These are phyloP conservation scores for Lagorchestes hirsutus DNA, from an alignment of 2,797 vertebrate genomes.

Conservation along the genomic window DNA sequence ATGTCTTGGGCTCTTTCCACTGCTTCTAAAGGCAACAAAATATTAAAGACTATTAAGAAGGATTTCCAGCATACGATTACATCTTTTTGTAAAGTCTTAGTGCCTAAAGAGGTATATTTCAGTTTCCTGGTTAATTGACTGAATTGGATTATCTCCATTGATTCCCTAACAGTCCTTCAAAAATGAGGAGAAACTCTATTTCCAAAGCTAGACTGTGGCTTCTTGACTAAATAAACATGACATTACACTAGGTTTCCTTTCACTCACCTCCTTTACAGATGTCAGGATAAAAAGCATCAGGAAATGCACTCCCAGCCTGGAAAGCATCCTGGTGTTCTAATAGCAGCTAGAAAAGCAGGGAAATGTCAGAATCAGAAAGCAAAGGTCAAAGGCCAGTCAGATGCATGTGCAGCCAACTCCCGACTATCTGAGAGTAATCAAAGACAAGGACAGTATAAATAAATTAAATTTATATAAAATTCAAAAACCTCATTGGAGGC, in stretches of 20 bases:
- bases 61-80: neutral
- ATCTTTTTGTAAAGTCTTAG: neutral
- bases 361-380: neutral
- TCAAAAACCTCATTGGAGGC: neutral
- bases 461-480: neutral
- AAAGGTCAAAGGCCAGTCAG: neutral
- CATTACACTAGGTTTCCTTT: neutral
- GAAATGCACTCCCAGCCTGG: constrained; percentile 87
- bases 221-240: neutral
- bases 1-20: neutral
- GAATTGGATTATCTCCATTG: neutral
- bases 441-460: neutral
- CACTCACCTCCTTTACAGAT: constrained; percentile 86
- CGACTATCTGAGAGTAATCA: neutral
- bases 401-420: neutral
- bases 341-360: constrained; percentile 81
- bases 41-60: neutral
- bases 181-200: neutral
- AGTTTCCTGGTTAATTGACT: neutral
- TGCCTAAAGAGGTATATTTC: neutral
- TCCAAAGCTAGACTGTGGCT: neutral
- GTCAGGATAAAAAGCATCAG: constrained; percentile 86
- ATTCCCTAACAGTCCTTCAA: neutral
- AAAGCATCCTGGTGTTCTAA: constrained; percentile 86
- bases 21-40: neutral